A percentile compares a stretch with the other conserved stretches of the same genome.
Conservation (phyloP, 2,113 vertebrate genomes). For the Stigmatopora argus region DNA sequence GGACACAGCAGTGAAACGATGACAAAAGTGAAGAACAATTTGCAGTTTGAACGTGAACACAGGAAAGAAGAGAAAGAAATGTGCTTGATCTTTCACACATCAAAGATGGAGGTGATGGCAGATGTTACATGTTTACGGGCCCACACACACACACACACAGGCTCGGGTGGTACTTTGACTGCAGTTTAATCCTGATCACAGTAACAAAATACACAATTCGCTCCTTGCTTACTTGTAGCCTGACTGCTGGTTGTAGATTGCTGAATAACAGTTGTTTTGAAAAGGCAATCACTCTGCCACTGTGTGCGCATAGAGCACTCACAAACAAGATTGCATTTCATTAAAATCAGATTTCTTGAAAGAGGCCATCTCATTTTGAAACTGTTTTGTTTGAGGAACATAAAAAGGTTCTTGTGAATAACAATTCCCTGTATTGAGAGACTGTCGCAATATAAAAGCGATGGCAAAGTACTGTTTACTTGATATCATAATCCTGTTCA, state of each 20-base stretch:
- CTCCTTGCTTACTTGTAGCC: slow-evolving; percentile 24
- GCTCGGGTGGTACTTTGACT: slow-evolving; percentile 52
- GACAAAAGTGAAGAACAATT: slow-evolving; percentile 20
- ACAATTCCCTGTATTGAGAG: neutral
- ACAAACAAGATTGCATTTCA: neutral
- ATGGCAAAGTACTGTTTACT: neutral
- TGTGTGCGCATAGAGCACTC: neutral
- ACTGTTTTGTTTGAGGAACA: neutral
- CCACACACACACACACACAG: slow-evolving; percentile 19
- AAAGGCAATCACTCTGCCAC: too few relatives aligned
- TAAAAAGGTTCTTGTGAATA: neutral
- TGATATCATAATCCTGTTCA: too few relatives aligned
- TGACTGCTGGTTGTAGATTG: slow-evolving; percentile 30
- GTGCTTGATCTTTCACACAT: slow-evolving; percentile 19
- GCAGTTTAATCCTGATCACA: slow-evolving; percentile 51
- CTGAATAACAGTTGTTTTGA: slow-evolving; percentile 30
- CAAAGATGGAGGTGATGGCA: slow-evolving; percentile 46
- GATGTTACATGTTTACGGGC: slow-evolving; percentile 3
- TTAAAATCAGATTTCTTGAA: neutral
- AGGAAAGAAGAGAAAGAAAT: slow-evolving; percentile 12
- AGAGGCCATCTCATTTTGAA: neutral
- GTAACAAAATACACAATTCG: slow-evolving; percentile 57
- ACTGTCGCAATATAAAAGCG: neutral
- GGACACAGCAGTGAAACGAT: slow-evolving; percentile 28
- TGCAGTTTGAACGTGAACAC: slow-evolving; percentile 11